These are phyloP conservation scores for Sebastes iracundus DNA, from an alignment of 2,797 vertebrate genomes.

Conservation along the genomic window DNA sequence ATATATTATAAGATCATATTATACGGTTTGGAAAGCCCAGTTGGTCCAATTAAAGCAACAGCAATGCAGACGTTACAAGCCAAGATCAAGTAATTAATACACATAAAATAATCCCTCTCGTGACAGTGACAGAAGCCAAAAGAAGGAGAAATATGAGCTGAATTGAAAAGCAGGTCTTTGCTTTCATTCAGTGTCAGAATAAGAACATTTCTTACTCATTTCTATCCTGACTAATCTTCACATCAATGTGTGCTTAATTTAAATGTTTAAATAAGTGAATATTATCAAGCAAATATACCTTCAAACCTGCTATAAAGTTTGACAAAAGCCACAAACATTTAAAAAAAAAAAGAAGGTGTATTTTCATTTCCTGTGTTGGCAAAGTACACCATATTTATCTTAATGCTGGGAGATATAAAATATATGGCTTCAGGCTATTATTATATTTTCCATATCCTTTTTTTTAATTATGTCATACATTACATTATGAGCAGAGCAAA, in stretches of 20 bases:
- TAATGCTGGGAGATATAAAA: constrained; percentile 13
- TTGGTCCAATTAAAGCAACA: constrained; percentile 58
- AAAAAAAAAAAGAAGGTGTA: neutral
- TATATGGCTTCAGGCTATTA: constrained; percentile 15
- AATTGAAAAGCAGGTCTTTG: neutral
- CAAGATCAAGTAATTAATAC: constrained; percentile 53
- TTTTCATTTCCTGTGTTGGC: neutral
- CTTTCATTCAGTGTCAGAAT: neutral
- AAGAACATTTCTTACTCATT: neutral
- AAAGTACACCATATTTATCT: neutral
- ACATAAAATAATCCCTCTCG: constrained; percentile 21
- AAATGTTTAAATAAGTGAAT: neutral
- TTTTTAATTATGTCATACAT: constrained; percentile 8
- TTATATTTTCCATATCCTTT: constrained; percentile 2
- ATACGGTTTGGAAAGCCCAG: constrained; percentile 55
- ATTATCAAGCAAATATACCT: neutral
- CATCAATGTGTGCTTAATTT: neutral
- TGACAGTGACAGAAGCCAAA: constrained; percentile 36
- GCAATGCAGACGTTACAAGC: constrained; percentile 23
- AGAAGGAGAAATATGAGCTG: constrained; percentile 8
- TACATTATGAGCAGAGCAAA: constrained; percentile 23
- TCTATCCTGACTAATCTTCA: neutral
- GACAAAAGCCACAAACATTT: neutral
- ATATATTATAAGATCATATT: constrained; percentile 48
- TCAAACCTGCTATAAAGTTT: neutral